phyloP scores from a whole-genome alignment of 2,113 vertebrate genomes.

The Danionella cerebrum region DNA sequence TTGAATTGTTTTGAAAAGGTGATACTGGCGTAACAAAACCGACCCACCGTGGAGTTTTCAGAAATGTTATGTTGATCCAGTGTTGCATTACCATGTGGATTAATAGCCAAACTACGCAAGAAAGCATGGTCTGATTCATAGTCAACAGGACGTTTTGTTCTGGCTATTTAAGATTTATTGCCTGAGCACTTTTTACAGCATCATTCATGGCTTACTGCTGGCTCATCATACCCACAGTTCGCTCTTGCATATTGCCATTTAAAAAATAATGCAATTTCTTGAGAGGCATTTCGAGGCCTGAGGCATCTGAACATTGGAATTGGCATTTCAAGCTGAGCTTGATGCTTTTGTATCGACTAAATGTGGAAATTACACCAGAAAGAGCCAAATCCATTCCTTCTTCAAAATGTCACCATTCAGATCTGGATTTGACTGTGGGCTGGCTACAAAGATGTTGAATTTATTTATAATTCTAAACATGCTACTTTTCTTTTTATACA shows the following conservation, averaged over 20 bases:
- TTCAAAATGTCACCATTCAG: slow-evolving; percentile 46
- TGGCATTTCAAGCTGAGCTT: slow-evolving; percentile 32
- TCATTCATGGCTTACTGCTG: background rate
- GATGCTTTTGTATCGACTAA: slow-evolving; percentile 32
- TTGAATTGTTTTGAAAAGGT: too few species aligned
- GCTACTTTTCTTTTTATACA: background rate
- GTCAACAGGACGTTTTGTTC: too few species aligned
- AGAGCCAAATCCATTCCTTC: background rate
- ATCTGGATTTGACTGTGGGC: slow-evolving; percentile 27
- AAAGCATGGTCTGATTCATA: background rate
- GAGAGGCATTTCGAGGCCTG: background rate
- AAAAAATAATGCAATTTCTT: background rate
- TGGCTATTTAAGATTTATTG: background rate
- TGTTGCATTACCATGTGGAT: too few species aligned
- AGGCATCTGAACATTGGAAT: slow-evolving; percentile 10
- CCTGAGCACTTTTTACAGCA: background rate
- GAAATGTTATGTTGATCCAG: too few species aligned
- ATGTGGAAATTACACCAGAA: background rate
- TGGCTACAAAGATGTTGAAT: background rate
- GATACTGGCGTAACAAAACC: too few species aligned
- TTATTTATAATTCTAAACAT: background rate
- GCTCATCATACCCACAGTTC: background rate
- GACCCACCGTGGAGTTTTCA: too few species aligned
- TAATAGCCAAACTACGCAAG: too few species aligned
- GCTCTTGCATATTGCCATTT: slow-evolving; percentile 4